Evolutionary conservation across 2,888 invertebrate genomes (phyloP).

Genomic region (Scaptomyza tumidula): DNA sequence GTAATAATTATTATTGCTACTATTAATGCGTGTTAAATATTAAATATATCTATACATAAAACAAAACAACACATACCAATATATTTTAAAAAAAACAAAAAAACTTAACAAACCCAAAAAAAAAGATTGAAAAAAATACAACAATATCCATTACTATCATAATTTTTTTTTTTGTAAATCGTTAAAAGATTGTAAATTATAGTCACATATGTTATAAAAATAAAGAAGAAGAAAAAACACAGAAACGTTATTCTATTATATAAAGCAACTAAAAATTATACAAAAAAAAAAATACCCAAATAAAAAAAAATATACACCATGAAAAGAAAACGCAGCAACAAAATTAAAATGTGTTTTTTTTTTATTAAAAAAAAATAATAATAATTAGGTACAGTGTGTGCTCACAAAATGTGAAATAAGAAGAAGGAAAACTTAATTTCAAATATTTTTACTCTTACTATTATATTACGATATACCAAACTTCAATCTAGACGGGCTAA

Average conservation of each 20-base stretch:
- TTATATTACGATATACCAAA: too few species aligned
- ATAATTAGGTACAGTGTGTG: not conserved
- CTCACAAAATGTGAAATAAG: not conserved
- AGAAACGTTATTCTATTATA: slow-evolving; percentile 56
- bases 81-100: slow-evolving; percentile 7
- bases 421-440: too few species aligned
- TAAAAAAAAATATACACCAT: slow-evolving; percentile 56
- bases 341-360: slow-evolving; percentile 7
- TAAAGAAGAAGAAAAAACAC: slow-evolving; percentile 15
- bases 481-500: too few species aligned
- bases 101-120: not conserved
- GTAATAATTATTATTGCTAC: slow-evolving; percentile 51
- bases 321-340: slow-evolving; percentile 26
- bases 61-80: slow-evolving; percentile 2
- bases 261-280: slow-evolving; percentile 45
- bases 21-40: slow-evolving; percentile 64
- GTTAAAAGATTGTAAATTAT: slow-evolving; percentile 70
- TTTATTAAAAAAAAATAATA: not conserved
- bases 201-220: slow-evolving; percentile 59
- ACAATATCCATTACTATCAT: slow-evolving; percentile 41
- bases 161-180: slow-evolving; percentile 39
- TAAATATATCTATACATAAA: slow-evolving; percentile 35
- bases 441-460: too few species aligned
- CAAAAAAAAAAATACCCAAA: slow-evolving; percentile 52
- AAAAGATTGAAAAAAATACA: slow-evolving; percentile 39